Base-by-base conservation (phyloP, 1,140 invertebrate genomes). In the Oreohelix idahoensis region DNA sequence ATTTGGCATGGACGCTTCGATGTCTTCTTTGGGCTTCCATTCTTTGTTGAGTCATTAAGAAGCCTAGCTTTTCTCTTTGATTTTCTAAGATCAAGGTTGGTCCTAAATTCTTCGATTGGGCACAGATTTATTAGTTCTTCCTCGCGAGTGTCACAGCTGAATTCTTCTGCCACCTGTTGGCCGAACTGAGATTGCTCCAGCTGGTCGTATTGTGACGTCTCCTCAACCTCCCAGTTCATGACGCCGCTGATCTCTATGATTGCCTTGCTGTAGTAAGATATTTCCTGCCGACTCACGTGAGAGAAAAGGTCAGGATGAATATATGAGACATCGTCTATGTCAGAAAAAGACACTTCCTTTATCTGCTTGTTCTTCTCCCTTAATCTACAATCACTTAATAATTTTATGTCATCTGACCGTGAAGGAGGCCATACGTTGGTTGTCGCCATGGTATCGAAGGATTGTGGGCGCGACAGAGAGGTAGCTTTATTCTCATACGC, bases 381-480 rank as follows among this genome's bases (percentile, higher is more conserved):
- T 76, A 36, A 45, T 5, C 15, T 58, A 17, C 69, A 5, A 29
- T 29, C 39, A n/a, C 42, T 23, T 20, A 20, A 23, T 39, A 45
- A 4, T 0, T 11, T n/a, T 2, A 45, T 38, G 35, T 42, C 39
- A 42, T 45, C n/a, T 8, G 45, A 29, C 1, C 20, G 45, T 49
- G 35, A 8, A 45, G 73, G 51, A 11, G 51, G 49, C 4, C 51
- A 78, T 11, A 26, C 29, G n/a, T 78, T 53, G 45, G 49, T 49
- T 32, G 2, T 78, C 10, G 11, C 23, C 38, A 42, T 10, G 13
- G 79, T 83, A 79, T 85, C 82, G 58, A 79, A 88, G 36, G 87
- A 86, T 79, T 86, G 83, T 13, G 87, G 87, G 20, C 81, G 35
- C 20, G 83, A 70, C 29, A 86, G 69, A 13, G 79, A 15, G 23